Evolutionary conservation across 2,888 invertebrate species (phyloP), one percentile per base, ranked within the genome.

Genomic region (Erannis defoliaria): DNA sequence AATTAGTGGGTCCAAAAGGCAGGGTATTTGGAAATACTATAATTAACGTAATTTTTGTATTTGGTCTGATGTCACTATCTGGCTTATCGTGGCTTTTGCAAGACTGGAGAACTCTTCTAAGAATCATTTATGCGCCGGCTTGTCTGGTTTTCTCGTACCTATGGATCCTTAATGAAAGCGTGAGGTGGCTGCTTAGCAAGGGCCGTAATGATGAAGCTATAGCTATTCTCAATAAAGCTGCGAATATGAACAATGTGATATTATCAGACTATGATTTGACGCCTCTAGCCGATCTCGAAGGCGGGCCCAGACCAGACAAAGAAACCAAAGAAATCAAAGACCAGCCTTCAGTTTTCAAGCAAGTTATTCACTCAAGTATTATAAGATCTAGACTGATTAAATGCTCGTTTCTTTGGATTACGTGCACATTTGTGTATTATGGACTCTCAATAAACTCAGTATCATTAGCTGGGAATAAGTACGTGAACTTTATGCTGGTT

Each of bases 371-470:
- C 75, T 95, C 95, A 1, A 89, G 88, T 61, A 92, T 93, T 49
- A 92, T 96, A 43, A 83, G 94, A 23, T 83, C 90, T 31, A 90
- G 96, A 74, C 84, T 96, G 62, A 66, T 94, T 0, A 94, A 94
- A 56, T 96, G 96, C 70, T 96, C 96, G 8, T 94, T 96, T 74
- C 94, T 96, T 74, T 97, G 97, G 97, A 95, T 96, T 6, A 95
- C 96, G 0, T 96, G 96, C 79, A 95, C 96, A 0, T 95, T 97
- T 73, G 95, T 97, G 5, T 97, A 96, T 78, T 97, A 97, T 72
- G 97, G 97, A 0, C 84, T 97, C 12, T 96, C 96, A 0, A 93
- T 97, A 57, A 97, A 96, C 80, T 95, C 97, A 0, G 96, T 96
- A 1, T 94, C 95, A 0, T 84, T 97, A 55, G 94, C 95, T 38